Evolutionary conservation across 2,888 invertebrate genomes (phyloP), one percentile per base, ranked within the genome.

Genomic region (Drosophila bunnanda): DNA sequence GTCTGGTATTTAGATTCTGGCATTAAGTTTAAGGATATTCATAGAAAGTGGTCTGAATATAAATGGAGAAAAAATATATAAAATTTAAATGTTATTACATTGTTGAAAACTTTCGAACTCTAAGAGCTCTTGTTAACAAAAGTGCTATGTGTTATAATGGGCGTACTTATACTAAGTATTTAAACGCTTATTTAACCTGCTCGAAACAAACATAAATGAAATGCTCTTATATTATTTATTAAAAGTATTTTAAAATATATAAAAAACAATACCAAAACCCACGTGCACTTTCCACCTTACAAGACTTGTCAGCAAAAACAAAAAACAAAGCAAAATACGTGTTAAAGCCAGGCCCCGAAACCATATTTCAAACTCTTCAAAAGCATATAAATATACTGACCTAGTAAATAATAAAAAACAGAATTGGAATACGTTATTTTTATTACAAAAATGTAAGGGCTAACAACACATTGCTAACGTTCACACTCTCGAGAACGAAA

Each of bases 1-100:
- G n/a, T 80, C 44, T 66, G 58, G 65, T 44, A 39, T 75, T 75
- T 32, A 15, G 58, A 6, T 13, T 50, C 15, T 22, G 22, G 52
- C 41, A 41, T 56, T 43, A 39, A 57, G 2, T 13, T 54, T 32
- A 30, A 20, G 41, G 54, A 38, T 44, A 76, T 66, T 32, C 38
- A 41, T n/a, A 67, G 34, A 38, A 77, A 69, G 53, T 61, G 58
- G 67, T 41, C 28, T 5, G n/a, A 1, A 12, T 39, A 17, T 13
- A 32, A n/a, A 32, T 13, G 4, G 1, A 15, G 25, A 6, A 34
- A 25, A n/a, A 10, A 8, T 10, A 4, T 12, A 2, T 12, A 2
- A 0, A 52, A 3, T n/a, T 22, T 15, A 9, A 46, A 9, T 0
- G 10, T 46, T 10, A n/a, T 28, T n/a, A n/a, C 10, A 10, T 5